phyloP scores from a whole-genome alignment of 2,797 vertebrate genomes.

The Phrynocephalus guinanensis region DNA sequence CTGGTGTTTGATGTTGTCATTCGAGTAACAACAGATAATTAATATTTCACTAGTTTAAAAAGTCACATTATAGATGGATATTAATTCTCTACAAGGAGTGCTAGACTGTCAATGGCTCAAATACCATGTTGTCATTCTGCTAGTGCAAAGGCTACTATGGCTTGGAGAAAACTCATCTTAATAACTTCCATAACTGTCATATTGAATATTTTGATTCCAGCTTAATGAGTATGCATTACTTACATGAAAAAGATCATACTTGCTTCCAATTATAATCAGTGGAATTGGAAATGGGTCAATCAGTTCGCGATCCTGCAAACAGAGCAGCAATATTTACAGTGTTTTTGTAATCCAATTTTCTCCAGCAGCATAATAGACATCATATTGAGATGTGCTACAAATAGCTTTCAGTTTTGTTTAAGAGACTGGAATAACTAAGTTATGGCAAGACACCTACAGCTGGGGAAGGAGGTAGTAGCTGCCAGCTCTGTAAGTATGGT shows the following conservation, averaged over 20 bases:
- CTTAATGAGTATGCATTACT: constrained; percentile 51
- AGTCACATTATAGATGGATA: background rate
- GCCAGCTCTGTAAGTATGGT: too few relatives aligned
- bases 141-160: background rate
- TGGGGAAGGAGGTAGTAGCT: too few relatives aligned
- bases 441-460: too few relatives aligned
- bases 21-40: background rate
- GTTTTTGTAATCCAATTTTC: background rate
- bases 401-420: background rate
- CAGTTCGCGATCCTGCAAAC: constrained; percentile 91
- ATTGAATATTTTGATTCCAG: background rate
- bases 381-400: background rate
- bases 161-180: background rate
- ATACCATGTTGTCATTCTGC: background rate
- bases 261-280: constrained; percentile 93
- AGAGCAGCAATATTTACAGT: constrained; percentile 33
- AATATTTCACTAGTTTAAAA: background rate
- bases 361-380: constrained; percentile 25
- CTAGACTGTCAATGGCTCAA: background rate
- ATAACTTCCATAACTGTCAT: background rate
- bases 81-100: background rate
- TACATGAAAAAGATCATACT: constrained; percentile 97
- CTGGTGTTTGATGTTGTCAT: background rate
- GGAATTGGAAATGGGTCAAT: constrained; percentile 93
- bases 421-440: background rate